Conservation (phyloP, 2,888 invertebrate species). For the Argyra leucocephala region DNA sequence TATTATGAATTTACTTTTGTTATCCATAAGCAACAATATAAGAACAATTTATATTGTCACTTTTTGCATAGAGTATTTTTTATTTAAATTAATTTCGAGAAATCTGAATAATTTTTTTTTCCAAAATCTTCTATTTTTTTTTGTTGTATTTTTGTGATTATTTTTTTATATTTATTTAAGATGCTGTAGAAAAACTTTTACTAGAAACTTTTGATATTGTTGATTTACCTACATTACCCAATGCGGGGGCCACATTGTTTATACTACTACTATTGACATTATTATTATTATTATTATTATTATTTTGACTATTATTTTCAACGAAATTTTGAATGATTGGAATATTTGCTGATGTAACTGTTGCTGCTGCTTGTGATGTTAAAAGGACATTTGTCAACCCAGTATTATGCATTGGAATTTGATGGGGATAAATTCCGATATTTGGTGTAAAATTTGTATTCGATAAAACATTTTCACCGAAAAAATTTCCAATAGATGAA, state of each 20-base stretch:
- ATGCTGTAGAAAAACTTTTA: not conserved
- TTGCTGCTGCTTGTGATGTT: constrained; percentile 25
- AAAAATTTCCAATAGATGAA: not conserved
- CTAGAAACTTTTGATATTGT: constrained; percentile 17
- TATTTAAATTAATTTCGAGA: not conserved
- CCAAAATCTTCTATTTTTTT: not conserved
- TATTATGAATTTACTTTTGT: too few relatives aligned
- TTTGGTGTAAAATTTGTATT: not conserved
- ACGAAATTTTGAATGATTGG: not conserved
- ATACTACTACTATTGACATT: not conserved
- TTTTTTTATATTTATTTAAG: not conserved
- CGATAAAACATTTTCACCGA: not conserved
- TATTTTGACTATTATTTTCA: not conserved
- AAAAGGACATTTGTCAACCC: constrained; percentile 19
- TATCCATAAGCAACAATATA: not conserved
- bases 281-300: not conserved
- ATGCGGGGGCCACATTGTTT: not conserved
- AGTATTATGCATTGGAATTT: not conserved
- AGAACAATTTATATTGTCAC: not conserved
- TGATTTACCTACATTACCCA: constrained; percentile 11
- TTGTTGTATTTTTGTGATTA: not conserved
- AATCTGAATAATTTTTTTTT: not conserved
- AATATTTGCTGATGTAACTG: constrained; percentile 25
- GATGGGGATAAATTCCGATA: not conserved
- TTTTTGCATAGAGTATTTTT: not conserved